Evolutionary conservation across 2,888 invertebrate genomes (phyloP).

Genomic region (Tridacna gigas): DNA sequence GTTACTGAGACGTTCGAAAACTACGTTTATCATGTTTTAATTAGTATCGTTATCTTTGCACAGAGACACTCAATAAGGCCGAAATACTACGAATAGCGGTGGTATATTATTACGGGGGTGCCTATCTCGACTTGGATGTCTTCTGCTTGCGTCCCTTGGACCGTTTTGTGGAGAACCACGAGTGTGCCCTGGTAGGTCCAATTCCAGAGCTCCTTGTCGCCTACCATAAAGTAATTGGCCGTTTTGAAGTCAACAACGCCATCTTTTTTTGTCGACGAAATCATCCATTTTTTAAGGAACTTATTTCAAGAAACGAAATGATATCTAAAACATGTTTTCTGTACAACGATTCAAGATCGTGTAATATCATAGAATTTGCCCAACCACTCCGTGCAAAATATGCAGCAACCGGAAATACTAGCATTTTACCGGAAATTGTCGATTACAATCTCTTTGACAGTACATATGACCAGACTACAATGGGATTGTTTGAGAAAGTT

Average conservation of each 20-base stretch:
- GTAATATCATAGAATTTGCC: conserved; percentile 1
- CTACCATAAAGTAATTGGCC: not conserved
- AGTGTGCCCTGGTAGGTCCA: not conserved
- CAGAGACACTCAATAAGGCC: not conserved
- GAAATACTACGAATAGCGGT: not conserved
- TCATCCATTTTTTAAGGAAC: conserved; percentile 2
- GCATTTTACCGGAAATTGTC: not conserved
- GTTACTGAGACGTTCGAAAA: too few species aligned
- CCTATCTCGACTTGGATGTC: conserved; percentile 6
- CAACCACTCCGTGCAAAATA: not conserved
- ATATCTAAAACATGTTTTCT: not conserved
- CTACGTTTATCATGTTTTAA: too few species aligned
- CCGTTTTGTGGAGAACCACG: conserved; percentile 13
- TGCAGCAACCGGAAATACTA: conserved; percentile 3
- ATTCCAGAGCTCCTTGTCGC: conserved; percentile 12
- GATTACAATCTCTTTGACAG: conserved; percentile 1
- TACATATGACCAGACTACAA: not conserved
- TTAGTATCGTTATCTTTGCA: too few species aligned
- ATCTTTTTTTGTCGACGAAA: not conserved
- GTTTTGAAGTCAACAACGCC: conserved; percentile 5
- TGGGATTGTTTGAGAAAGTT: not conserved
- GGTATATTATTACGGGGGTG: conserved; percentile 2
- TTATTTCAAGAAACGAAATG: not conserved
- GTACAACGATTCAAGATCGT: not conserved
- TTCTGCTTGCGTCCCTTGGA: conserved; percentile 8